Conservation (phyloP, 1,140 invertebrate species). For the Cataglyphis hispanica region DNA sequence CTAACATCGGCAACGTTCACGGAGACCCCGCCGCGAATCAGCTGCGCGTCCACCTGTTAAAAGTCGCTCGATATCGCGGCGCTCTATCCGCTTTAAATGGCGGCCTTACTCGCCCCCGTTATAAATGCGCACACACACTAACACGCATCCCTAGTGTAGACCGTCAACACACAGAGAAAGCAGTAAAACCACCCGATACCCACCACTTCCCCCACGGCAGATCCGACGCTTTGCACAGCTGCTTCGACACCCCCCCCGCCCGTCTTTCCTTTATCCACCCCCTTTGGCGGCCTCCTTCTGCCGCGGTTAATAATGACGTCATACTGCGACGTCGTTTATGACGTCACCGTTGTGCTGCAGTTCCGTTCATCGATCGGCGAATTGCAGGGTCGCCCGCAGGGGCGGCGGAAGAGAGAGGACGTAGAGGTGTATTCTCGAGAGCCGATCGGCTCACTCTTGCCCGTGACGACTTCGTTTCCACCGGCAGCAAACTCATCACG, state of each 20-base stretch:
- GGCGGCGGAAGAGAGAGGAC: constrained; percentile 54
- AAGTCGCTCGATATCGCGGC: constrained; percentile 69
- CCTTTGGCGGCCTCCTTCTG: constrained; percentile 68
- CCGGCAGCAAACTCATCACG: background rate
- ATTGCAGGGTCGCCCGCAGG: constrained; percentile 55
- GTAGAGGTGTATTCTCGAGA: constrained; percentile 1
- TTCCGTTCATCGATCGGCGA: constrained; percentile 84
- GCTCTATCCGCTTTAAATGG: constrained; percentile 81
- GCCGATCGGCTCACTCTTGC: background rate
- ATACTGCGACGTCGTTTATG: constrained; percentile 82
- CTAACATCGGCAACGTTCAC: constrained; percentile 35
- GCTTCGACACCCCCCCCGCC: constrained; percentile 60
- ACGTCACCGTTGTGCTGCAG: constrained; percentile 85
- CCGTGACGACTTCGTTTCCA: constrained; percentile 31
- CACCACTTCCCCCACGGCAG: background rate
- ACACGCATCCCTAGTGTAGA: constrained; percentile 56
- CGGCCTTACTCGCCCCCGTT: constrained; percentile 79
- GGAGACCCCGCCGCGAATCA: constrained; percentile 26
- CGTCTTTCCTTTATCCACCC: constrained; percentile 55
- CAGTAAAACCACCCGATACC: constrained; percentile 50
- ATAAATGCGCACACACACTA: constrained; percentile 59
- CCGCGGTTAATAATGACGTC: constrained; percentile 78
- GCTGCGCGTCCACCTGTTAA: constrained; percentile 75
- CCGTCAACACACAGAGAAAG: constrained; percentile 69
- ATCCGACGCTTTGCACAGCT: constrained; percentile 61